These are phyloP conservation scores for Phlogophora meticulosa DNA, from an alignment of 2,888 invertebrate genomes.

Conservation along the genomic window DNA sequence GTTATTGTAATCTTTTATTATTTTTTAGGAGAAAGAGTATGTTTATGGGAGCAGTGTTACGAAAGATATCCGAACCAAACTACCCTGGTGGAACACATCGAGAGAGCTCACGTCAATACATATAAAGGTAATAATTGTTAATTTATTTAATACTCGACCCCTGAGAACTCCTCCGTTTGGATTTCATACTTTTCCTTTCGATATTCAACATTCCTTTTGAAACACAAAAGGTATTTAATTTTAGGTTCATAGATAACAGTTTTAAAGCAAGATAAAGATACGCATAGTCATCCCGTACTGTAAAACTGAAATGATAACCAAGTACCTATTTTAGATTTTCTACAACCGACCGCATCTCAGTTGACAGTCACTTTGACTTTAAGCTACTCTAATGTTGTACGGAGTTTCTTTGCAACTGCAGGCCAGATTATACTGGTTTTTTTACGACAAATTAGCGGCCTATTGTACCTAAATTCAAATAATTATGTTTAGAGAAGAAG, in stretches of 20 bases:
- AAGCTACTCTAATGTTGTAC: no score
- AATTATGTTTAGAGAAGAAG: no score
- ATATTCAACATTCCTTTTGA: no score
- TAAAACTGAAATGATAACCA: background rate
- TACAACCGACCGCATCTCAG: no score
- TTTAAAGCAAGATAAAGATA: background rate
- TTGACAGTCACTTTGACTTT: no score
- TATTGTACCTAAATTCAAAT: no score
- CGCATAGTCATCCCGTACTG: background rate
- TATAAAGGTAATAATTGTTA: slow-evolving; percentile 90
- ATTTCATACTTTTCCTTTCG: no score
- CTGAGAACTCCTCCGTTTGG: no score
- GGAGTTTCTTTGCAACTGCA: no score
- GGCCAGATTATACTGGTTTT: no score
- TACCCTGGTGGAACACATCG: slow-evolving; percentile 95
- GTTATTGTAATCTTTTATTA: background rate
- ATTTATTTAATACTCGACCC: no score
- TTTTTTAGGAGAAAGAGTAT: slow-evolving; percentile 89
- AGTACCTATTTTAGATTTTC: background rate
- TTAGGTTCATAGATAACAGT: background rate
- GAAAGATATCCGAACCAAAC: slow-evolving; percentile 95
- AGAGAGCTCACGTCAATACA: slow-evolving; percentile 96
- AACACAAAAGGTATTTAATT: background rate
- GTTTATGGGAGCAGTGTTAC: slow-evolving; percentile 97
- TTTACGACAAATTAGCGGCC: no score